A percentile compares a stretch with the other conserved stretches of the same genome.
phyloP scores from a whole-genome alignment of 1,140 invertebrate genomes.

The Battus philenor region DNA sequence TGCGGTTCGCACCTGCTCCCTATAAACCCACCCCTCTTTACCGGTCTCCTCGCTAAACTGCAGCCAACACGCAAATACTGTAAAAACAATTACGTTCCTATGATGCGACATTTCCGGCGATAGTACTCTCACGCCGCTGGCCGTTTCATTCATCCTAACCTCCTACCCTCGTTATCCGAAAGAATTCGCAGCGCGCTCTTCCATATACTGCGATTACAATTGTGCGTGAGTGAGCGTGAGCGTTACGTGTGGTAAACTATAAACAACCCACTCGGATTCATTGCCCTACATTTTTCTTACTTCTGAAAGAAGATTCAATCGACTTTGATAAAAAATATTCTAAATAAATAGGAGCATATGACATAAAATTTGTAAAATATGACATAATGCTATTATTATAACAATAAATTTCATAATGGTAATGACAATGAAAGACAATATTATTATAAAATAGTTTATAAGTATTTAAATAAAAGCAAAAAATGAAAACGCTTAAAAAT shows the following conservation, averaged over 20 bases:
- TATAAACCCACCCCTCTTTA: background rate
- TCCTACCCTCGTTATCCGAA: slow-evolving; percentile 1
- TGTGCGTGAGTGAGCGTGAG: slow-evolving; percentile 3
- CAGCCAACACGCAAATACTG: background rate
- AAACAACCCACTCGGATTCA: slow-evolving; percentile 11
- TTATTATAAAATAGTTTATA: too few relatives aligned
- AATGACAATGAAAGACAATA: too few relatives aligned
- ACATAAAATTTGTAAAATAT: too few relatives aligned
- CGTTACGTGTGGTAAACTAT: slow-evolving; percentile 11
- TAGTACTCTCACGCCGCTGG: background rate
- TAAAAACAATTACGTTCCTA: background rate
- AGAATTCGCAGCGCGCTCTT: background rate
- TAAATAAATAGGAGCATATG: too few relatives aligned
- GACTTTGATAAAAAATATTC: too few relatives aligned
- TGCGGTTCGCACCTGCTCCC: background rate
- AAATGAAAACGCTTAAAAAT: too few relatives aligned
- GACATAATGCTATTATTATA: too few relatives aligned
- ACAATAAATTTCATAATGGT: too few relatives aligned
- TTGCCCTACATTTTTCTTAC: too few relatives aligned
- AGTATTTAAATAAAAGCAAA: too few relatives aligned
- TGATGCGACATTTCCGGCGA: background rate
- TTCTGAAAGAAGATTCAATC: too few relatives aligned
- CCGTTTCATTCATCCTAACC: slow-evolving; percentile 7
- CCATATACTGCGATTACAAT: background rate
- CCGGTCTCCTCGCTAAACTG: background rate